These are phyloP conservation scores for Hydra vulgaris DNA, from an alignment of 30 jellyfish, hydroid and myxozoan genomes.

Conservation along the genomic window DNA sequence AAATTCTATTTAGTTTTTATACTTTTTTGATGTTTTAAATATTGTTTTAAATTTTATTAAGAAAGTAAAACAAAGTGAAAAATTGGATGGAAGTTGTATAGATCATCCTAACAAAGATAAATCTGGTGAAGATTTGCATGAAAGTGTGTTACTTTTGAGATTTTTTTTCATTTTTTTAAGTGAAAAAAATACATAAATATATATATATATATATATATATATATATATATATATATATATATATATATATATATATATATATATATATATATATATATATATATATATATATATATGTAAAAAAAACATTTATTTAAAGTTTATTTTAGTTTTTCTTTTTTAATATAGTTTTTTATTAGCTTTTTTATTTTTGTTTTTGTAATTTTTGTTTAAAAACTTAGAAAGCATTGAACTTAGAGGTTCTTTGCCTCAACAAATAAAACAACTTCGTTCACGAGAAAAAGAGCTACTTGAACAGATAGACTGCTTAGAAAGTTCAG, in stretches of 20 bases:
- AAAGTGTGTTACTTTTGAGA: no score
- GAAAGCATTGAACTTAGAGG: constrained; percentile 26
- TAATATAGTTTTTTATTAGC: neutral
- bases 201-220: no score
- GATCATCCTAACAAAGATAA: neutral
- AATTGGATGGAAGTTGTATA: neutral
- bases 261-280: no score
- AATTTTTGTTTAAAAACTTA: neutral
- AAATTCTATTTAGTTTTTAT: no score
- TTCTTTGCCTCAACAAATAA: constrained; percentile 24
- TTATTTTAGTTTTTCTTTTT: no score
- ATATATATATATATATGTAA: no score
- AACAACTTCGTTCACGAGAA: constrained; percentile 57
- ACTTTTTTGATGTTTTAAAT: no score
- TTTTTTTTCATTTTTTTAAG: no score
- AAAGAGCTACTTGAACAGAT: constrained; percentile 53
- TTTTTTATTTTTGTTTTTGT: neutral
- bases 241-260: no score
- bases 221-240: no score
- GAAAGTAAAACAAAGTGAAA: constrained; percentile 34
- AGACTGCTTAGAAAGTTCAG: constrained; percentile 49
- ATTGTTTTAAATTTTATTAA: constrained; percentile 2
- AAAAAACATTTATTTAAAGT: no score
- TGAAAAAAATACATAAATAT: no score
- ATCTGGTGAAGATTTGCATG: constrained; percentile 11